Conservation (phyloP, 2,797 vertebrate genomes). For the Botia kubotai region DNA sequence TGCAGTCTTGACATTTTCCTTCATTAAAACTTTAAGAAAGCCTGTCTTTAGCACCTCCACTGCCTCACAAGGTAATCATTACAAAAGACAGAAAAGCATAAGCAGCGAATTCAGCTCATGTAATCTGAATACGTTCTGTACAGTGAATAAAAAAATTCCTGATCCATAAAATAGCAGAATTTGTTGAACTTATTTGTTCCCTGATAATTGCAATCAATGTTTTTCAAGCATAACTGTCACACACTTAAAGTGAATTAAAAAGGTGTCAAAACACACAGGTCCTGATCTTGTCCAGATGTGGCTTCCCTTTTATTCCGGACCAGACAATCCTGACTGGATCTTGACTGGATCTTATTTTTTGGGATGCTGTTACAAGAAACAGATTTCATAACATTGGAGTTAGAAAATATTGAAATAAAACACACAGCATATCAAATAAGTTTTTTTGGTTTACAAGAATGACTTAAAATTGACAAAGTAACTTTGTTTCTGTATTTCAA, state of each 20-base stretch:
- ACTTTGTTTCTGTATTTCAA: no score
- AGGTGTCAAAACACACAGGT: constrained; percentile 14
- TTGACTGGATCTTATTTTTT: constrained; percentile 63
- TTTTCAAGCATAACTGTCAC: constrained; percentile 26
- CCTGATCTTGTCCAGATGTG: not conserved
- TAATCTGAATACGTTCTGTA: not conserved
- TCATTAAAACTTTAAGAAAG: not conserved
- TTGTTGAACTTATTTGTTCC: constrained; percentile 20
- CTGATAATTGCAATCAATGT: constrained; percentile 29
- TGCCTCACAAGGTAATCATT: not conserved
- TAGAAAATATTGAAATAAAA: not conserved
- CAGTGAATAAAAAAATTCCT: not conserved
- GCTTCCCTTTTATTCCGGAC: constrained; percentile 39
- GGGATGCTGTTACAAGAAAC: constrained; percentile 66
- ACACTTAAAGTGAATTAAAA: not conserved
- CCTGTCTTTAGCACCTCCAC: not conserved
- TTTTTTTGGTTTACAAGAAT: not conserved
- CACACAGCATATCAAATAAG: not conserved
- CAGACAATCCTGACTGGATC: not conserved
- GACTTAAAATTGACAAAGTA: no score
- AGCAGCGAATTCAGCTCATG: constrained; percentile 6
- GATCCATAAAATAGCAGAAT: constrained; percentile 7
- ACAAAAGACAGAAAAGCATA: constrained; percentile 12
- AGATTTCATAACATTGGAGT: constrained; percentile 1
- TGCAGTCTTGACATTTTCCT: not conserved